phyloP scores from a whole-genome alignment of 2,888 invertebrate species.

The Megaustenia siamemsis region DNA sequence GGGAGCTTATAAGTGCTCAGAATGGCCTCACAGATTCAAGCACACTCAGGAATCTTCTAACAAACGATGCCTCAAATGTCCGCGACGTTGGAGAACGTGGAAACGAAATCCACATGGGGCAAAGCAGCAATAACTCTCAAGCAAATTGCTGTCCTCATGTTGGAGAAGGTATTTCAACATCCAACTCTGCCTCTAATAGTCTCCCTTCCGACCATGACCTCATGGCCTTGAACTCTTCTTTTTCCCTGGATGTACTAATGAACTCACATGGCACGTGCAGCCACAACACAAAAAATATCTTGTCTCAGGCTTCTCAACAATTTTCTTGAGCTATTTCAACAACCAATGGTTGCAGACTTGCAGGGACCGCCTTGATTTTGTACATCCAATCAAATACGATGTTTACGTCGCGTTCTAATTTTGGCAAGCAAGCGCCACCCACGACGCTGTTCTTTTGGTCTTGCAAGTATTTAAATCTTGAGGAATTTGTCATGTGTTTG shows the following conservation, averaged over 20 bases:
- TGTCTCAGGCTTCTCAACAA: slow-evolving; percentile 22
- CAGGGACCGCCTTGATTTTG: too few relatives aligned
- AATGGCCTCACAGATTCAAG: background rate
- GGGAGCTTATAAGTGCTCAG: slow-evolving; percentile 12
- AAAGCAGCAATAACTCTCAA: background rate
- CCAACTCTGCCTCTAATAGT: background rate
- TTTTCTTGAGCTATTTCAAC: background rate
- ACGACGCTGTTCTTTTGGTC: too few relatives aligned
- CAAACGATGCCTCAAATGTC: background rate
- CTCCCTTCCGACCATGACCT: slow-evolving; percentile 20
- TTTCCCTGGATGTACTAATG: slow-evolving; percentile 32
- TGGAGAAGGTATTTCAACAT: background rate
- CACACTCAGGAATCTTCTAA: background rate
- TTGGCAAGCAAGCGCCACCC: too few relatives aligned
- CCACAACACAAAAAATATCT: background rate
- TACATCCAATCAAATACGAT: too few relatives aligned
- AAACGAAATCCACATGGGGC: background rate
- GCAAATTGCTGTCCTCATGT: background rate
- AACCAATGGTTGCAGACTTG: background rate
- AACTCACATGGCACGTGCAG: background rate
- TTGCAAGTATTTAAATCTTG: too few relatives aligned
- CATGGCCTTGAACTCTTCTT: slow-evolving; percentile 13
- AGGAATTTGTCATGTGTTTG: too few relatives aligned
- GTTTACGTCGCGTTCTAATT: too few relatives aligned
- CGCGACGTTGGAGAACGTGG: background rate